These are phyloP conservation scores for Sicus ferrugineus DNA, from an alignment of 2,888 invertebrate species.

Conservation along the genomic window DNA sequence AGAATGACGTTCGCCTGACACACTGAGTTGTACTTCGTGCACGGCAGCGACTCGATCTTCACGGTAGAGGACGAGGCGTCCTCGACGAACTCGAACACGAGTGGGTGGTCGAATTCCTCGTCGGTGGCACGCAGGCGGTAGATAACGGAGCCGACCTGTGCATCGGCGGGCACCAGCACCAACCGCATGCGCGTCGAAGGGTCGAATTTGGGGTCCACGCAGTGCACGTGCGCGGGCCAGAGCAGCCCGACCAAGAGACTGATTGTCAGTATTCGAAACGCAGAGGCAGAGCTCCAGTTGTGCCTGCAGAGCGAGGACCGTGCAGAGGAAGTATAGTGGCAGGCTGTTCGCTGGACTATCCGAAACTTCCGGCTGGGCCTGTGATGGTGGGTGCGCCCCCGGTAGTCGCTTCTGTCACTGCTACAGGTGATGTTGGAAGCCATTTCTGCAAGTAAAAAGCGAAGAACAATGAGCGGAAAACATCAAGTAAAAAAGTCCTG, in stretches of 20 bases:
- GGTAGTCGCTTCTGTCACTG: conserved; percentile 24
- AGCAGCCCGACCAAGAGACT: conserved; percentile 60
- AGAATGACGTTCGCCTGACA: conserved; percentile 89
- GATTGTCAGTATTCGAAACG: conserved; percentile 61
- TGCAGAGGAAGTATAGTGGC: background rate
- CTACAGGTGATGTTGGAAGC: conserved; percentile 51
- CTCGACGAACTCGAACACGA: conserved; percentile 81
- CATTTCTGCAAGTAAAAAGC: conserved; percentile 55
- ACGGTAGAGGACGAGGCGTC: conserved; percentile 79
- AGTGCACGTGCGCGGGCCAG: conserved; percentile 51
- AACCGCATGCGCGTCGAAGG: conserved; percentile 83
- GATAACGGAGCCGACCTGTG: conserved; percentile 82
- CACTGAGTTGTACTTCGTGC: conserved; percentile 85
- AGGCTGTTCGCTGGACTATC: background rate
- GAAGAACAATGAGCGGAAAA: too few species aligned
- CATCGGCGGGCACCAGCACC: conserved; percentile 84
- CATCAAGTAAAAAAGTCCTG: too few species aligned
- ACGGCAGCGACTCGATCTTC: conserved; percentile 81
- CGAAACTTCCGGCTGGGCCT: background rate
- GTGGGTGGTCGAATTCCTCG: conserved; percentile 86
- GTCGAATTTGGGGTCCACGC: conserved; percentile 83
- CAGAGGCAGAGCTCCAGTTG: background rate
- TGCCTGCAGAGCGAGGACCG: background rate
- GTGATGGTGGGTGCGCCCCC: conserved; percentile 27
- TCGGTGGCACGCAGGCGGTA: conserved; percentile 88